These are phyloP conservation scores for Ophioninae sp. DNA, from an alignment of 2,888 invertebrate species.

Conservation along the genomic window DNA sequence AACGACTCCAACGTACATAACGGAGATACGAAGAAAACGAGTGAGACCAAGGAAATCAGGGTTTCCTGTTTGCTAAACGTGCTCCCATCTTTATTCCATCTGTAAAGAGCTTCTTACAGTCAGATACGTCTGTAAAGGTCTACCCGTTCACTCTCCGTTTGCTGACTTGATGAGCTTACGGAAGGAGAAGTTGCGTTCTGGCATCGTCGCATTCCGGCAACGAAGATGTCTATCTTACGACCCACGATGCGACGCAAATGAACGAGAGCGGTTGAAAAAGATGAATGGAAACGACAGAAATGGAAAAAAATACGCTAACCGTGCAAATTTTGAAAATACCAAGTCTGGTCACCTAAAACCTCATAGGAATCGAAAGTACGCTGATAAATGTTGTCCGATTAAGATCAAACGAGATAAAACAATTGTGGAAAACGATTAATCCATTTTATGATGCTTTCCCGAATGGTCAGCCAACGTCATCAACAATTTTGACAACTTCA, in stretches of 20 bases:
- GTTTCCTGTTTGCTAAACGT: conserved; percentile 71
- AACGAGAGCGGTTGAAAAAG: conserved; percentile 9
- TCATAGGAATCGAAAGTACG: conserved; percentile 21
- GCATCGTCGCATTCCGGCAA: conserved; percentile 48
- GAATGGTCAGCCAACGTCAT: conserved; percentile 19
- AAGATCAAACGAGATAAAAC: neutral
- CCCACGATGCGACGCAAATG: conserved; percentile 32
- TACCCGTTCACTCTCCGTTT: conserved; percentile 31
- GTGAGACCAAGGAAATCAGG: conserved; percentile 50
- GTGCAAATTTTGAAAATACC: conserved; percentile 16
- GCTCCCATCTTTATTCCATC: conserved; percentile 78
- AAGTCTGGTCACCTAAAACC: conserved; percentile 23
- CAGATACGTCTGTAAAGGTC: conserved; percentile 28
- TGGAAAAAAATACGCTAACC: conserved; percentile 30
- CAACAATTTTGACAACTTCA: conserved; percentile 14
- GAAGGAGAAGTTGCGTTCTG: conserved; percentile 38
- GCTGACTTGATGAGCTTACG: conserved; percentile 52
- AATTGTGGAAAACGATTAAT: neutral
- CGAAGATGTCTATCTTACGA: conserved; percentile 55
- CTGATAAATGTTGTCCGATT: conserved; percentile 34
- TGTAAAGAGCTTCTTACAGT: conserved; percentile 71
- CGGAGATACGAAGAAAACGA: conserved; percentile 46
- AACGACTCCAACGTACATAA: conserved; percentile 19
- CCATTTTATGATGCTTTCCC: neutral
- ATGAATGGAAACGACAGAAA: conserved; percentile 23